Percentiles rank a stretch among this genome's conserved stretches.
Conservation (phyloP, 2,888 invertebrate species). For the Danaus chrysippus region DNA sequence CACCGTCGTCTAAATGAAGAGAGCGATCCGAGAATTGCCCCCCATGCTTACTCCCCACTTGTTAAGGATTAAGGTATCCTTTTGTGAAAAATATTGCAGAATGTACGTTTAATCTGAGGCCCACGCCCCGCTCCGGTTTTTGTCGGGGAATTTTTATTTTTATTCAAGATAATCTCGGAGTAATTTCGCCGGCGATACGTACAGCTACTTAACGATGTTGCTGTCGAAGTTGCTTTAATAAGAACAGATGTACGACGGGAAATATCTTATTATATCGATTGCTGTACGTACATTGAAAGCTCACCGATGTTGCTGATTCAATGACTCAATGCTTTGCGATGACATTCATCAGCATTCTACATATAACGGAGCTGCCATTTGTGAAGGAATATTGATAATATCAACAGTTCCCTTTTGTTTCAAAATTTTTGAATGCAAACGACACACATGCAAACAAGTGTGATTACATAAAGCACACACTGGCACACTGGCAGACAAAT, state of each 20-base stretch:
- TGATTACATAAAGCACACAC: constrained; percentile 30
- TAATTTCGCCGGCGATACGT: constrained; percentile 49
- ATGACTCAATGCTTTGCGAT: too few species aligned
- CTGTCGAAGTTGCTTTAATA: constrained; percentile 30
- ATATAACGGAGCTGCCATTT: too few species aligned
- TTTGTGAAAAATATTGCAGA: constrained; percentile 76
- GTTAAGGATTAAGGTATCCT: constrained; percentile 76
- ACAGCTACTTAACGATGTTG: constrained; percentile 31
- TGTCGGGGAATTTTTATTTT: constrained; percentile 56
- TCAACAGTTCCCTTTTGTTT: too few species aligned
- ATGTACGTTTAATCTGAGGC: constrained; percentile 72
- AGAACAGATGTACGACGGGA: constrained; percentile 31
- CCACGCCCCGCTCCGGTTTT: constrained; percentile 62
- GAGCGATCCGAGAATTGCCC: constrained; percentile 54
- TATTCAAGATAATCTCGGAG: constrained; percentile 57
- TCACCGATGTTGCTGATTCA: too few species aligned
- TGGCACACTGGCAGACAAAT: constrained; percentile 29
- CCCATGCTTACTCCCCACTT: constrained; percentile 66
- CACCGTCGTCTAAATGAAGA: constrained; percentile 33
- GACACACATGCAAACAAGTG: constrained; percentile 9
- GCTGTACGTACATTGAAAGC: neutral
- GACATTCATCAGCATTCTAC: neutral
- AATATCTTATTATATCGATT: constrained; percentile 16
- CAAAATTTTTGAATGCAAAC: neutral
- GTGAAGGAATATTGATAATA: too few species aligned